phyloP scores from a whole-genome alignment of 2,888 invertebrate genomes.

The Carabus problematicus region DNA sequence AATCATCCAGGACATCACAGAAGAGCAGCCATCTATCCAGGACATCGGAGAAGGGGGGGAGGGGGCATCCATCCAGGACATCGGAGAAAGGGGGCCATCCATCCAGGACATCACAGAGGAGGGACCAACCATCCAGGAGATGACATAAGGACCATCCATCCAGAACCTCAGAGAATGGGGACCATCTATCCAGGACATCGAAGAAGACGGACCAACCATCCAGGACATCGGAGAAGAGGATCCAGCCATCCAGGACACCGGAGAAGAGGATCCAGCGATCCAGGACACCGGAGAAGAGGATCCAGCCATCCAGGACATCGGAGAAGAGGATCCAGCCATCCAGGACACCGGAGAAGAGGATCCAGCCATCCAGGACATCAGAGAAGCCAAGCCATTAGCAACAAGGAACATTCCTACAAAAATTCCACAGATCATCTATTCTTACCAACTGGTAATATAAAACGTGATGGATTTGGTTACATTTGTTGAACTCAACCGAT shows the following conservation, averaged over 20 bases:
- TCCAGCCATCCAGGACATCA: neutral
- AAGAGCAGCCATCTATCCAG: conserved; percentile 2
- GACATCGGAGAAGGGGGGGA: too few relatives aligned
- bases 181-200: neutral
- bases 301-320: conserved; percentile 24
- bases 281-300: conserved; percentile 16
- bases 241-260: neutral
- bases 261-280: conserved; percentile 20
- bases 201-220: neutral
- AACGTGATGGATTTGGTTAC: too few relatives aligned
- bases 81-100: conserved; percentile 1
- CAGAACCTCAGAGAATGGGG: neutral
- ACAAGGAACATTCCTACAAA: neutral
- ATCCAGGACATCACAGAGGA: conserved; percentile 12
- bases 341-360: conserved; percentile 11
- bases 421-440: too few relatives aligned
- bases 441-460: too few relatives aligned
- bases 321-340: neutral
- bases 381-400: too few relatives aligned
- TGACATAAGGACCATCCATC: conserved; percentile 4
- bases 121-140: neutral
- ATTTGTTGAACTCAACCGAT: too few relatives aligned
- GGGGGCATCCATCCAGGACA: neutral
- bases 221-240: neutral
- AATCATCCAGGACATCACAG: neutral